Evolutionary conservation across 2,888 invertebrate species (phyloP), one percentile per base, ranked within the genome.

Genomic region (Phyllotreta striolata): DNA sequence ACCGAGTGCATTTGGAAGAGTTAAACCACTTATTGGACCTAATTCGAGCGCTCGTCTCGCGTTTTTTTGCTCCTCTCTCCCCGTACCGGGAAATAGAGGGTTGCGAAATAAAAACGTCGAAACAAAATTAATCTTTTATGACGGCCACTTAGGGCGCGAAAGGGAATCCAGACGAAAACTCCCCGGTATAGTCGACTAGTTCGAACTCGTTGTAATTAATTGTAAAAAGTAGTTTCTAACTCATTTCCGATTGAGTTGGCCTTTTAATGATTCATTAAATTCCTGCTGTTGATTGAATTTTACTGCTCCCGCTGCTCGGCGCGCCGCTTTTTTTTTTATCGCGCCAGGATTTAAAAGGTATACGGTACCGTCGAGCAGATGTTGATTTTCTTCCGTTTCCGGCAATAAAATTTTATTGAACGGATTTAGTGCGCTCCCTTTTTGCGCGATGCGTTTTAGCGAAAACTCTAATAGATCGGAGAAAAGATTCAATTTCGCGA

Each of bases 191-290:
- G 39, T 52, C 40, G 44, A 24, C 51, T 12, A 38, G 38, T 34
- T 52, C 52, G 52, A 59, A 59, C 51, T 49, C 47, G 10, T 47
- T 40, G 44, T 44, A 64, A 64, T 64, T 60, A 64, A 64, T 64
- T 55, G 55, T 55, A 59, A 55, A 24, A 59, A 55, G 63, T 55
- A 58, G 41, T 58, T 63, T 58, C 58, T 41, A 47, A 58, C 54
- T 58, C 47, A 63, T 54, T 58, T 62, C 56, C 55, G 51, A 62
- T 62, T 62, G 52, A 51, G 51, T 51, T 62, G 56, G 49, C 24
- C 59, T 59, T 59, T 59, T 59, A 59, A 59, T 59, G 59, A 59
- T 59, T 52, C 59, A 59, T 59, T 59, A 59, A 59, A 59, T 59
- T 52, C 52, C 37, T 41, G 51, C 62, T 56, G 41, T 56, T 51